These are phyloP conservation scores for Porites evermanni DNA, from an alignment of 92 coral and sea anemone species.

Conservation along the genomic window DNA sequence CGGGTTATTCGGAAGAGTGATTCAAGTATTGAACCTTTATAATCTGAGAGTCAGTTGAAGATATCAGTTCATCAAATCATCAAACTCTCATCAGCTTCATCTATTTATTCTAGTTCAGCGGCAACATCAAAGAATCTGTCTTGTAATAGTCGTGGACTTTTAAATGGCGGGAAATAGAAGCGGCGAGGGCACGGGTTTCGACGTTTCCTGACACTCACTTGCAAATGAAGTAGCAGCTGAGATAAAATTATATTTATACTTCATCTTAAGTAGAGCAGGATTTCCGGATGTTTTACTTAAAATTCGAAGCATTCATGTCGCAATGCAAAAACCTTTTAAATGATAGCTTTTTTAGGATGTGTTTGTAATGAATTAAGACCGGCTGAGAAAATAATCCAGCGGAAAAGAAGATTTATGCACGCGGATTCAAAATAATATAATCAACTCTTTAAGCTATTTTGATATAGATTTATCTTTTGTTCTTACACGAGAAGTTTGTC, in stretches of 20 bases:
- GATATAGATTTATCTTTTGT: neutral
- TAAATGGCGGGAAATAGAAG: conserved; percentile 16
- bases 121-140: neutral
- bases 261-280: neutral
- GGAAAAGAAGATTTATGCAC: conserved; percentile 28
- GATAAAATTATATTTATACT: conserved; percentile 14
- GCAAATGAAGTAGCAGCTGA: neutral
- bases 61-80: neutral
- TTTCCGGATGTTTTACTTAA: conserved; percentile 38
- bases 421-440: neutral
- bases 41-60: neutral
- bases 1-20: conserved; percentile 17
- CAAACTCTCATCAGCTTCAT: conserved; percentile 11
- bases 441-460: neutral
- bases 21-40: neutral
- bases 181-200: neutral
- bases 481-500: neutral
- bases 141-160: neutral
- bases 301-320: conserved; percentile 17
- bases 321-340: conserved; percentile 6
- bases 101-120: conserved; percentile 1
- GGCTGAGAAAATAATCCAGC: neutral
- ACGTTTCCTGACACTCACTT: neutral
- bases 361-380: conserved; percentile 21
- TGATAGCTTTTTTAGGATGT: neutral